Evolutionary conservation across 1,140 invertebrate species (phyloP).

Genomic region (Pseudachorutes palmiensis): DNA sequence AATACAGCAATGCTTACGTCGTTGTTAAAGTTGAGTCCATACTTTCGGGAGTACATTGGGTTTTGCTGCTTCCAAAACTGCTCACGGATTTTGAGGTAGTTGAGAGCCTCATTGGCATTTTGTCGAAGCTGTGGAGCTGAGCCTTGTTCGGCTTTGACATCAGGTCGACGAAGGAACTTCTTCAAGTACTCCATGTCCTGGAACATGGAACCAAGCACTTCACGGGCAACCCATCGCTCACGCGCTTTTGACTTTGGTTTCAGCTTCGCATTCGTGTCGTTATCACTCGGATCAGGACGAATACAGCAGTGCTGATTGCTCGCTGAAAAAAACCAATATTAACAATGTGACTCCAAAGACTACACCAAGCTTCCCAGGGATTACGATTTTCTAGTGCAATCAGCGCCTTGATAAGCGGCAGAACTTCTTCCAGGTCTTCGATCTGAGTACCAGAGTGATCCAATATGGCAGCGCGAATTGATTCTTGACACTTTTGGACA

Average conservation of each 20-base stretch:
- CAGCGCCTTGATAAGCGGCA: constrained; percentile 29
- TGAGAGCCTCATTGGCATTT: constrained; percentile 35
- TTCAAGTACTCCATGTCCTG: constrained; percentile 32
- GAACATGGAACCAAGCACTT: constrained; percentile 31
- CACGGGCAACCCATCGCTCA: constrained; percentile 30
- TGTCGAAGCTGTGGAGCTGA: constrained; percentile 19
- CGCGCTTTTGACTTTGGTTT: constrained; percentile 25
- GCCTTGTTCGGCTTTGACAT: constrained; percentile 29
- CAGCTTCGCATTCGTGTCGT: constrained; percentile 6
- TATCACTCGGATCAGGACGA: constrained; percentile 3
- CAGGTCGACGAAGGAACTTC: constrained; percentile 31
- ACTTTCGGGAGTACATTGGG: constrained; percentile 36
- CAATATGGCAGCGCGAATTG: constrained; percentile 47
- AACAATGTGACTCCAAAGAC: no score
- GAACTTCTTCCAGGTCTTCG: constrained; percentile 26
- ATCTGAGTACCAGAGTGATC: constrained; percentile 41
- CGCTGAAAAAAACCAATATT: no score
- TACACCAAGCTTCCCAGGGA: no score
- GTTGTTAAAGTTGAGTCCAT: constrained; percentile 20
- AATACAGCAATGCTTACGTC: no score
- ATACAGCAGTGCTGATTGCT: constrained; percentile 19
- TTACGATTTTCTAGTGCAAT: constrained; percentile 12
- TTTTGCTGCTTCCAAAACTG: constrained; percentile 37
- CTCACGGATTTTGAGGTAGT: constrained; percentile 36
- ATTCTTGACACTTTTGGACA: constrained; percentile 47